phyloP scores from a whole-genome alignment of 2,888 invertebrate genomes.

The Pilophorus perplexus region DNA sequence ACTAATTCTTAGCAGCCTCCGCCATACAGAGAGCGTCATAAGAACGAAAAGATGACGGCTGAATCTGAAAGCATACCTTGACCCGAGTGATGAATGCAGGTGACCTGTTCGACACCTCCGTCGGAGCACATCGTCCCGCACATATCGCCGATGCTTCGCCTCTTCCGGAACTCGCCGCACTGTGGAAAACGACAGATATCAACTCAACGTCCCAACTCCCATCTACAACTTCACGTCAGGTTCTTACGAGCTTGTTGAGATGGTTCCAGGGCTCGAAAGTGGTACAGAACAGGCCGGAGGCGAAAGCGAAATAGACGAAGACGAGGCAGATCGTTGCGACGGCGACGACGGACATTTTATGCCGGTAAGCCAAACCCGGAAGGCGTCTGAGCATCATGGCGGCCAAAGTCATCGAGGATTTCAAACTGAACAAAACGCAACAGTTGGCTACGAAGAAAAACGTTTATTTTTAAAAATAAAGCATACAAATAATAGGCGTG shows the following conservation, averaged over 20 bases:
- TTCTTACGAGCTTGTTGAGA: constrained; percentile 59
- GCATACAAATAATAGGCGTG: too few relatives aligned
- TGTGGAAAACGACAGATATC: constrained; percentile 37
- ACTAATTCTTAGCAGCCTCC: neutral
- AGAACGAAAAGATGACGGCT: too few relatives aligned
- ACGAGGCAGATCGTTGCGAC: constrained; percentile 26
- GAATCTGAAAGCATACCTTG: constrained; percentile 53
- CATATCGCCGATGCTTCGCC: constrained; percentile 37
- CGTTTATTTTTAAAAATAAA: too few relatives aligned
- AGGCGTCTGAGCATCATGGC: constrained; percentile 42
- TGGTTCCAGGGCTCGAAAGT: constrained; percentile 60
- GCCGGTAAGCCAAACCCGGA: constrained; percentile 46
- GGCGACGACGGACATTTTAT: constrained; percentile 39
- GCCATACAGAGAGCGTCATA: neutral
- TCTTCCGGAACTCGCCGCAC: constrained; percentile 41
- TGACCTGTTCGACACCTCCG: constrained; percentile 57
- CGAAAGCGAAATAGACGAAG: constrained; percentile 55
- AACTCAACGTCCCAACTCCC: constrained; percentile 25
- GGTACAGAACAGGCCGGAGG: constrained; percentile 61
- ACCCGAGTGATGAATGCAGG: constrained; percentile 54
- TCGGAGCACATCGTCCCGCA: constrained; percentile 56
- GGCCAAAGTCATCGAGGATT: too few relatives aligned
- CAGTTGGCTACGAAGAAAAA: too few relatives aligned
- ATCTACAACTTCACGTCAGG: neutral
- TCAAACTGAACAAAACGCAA: too few relatives aligned